Conservation (phyloP, 2,797 vertebrate genomes). For the Alectoris magna region DNA sequence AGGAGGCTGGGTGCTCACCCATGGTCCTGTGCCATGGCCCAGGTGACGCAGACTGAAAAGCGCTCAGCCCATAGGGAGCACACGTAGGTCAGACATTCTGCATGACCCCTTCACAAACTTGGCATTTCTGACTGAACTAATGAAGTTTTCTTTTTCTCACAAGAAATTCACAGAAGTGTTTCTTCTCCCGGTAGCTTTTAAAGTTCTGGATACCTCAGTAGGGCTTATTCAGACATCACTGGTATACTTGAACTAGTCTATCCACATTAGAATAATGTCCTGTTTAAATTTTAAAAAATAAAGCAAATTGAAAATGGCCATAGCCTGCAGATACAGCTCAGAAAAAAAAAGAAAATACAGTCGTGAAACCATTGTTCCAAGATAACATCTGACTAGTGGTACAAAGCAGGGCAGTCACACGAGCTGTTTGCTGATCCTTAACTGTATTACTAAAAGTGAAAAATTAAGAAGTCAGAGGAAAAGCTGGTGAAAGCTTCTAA, state of each 20-base stretch:
- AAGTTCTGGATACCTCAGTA: not conserved
- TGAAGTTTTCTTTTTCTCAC: not conserved
- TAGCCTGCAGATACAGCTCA: not conserved
- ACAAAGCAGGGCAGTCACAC: not conserved
- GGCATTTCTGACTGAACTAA: fast-evolving
- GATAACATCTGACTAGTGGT: not conserved
- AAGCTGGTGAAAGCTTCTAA: not conserved
- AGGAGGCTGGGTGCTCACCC: not conserved
- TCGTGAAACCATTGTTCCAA: fast-evolving
- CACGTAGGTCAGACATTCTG: fast-evolving
- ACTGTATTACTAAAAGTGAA: not conserved
- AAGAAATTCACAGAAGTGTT: not conserved
- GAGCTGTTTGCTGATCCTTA: not conserved
- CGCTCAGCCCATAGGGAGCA: fast-evolving
- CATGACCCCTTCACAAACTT: not conserved
- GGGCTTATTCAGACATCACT: not conserved
- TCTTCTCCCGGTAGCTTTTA: not conserved
- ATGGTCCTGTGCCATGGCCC: not conserved
- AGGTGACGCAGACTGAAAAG: not conserved
- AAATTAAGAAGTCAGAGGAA: not conserved
- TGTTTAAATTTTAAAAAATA: not conserved
- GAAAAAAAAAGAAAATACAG: not conserved
- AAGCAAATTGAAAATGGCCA: not conserved
- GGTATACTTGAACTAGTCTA: not conserved
- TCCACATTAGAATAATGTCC: not conserved